Conservation (phyloP, 2,113 vertebrate species). For the Hippoglossus stenolepis region DNA sequence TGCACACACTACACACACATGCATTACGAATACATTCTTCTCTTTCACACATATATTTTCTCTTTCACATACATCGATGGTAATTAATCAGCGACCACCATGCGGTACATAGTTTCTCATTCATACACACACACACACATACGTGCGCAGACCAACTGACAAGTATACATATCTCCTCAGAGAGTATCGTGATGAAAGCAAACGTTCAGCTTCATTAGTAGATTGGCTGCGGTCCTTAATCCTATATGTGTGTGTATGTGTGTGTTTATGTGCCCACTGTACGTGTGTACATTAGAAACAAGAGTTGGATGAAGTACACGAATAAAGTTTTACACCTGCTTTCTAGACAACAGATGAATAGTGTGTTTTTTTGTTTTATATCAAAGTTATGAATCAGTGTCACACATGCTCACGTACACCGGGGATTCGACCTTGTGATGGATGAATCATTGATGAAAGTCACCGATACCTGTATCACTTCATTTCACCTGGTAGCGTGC, state of each 20-base stretch:
- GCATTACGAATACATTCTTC: constrained; percentile 59
- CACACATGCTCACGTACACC: constrained; percentile 6
- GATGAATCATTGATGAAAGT: constrained; percentile 62
- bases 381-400: constrained; percentile 52
- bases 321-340: constrained; percentile 34
- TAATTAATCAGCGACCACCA: constrained; percentile 77
- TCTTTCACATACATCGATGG: constrained; percentile 56
- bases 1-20: constrained; percentile 45
- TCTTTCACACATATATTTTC: constrained; percentile 50
- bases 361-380: constrained; percentile 1
- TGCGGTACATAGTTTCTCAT: constrained; percentile 59
- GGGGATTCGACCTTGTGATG: constrained; percentile 55
- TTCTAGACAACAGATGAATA: background rate
- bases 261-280: constrained; percentile 25
- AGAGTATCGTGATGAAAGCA: constrained; percentile 89
- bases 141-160: constrained; percentile 85
- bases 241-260: constrained; percentile 35
- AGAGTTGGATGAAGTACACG: constrained; percentile 28
- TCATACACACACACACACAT: constrained; percentile 30
- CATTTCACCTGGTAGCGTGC: background rate
- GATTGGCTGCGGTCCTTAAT: constrained; percentile 89
- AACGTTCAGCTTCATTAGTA: constrained; percentile 88
- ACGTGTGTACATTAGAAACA: constrained; percentile 10
- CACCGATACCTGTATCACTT: background rate
- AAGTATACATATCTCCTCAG: constrained; percentile 91